A percentile compares a stretch with the other conserved stretches of the same genome.
Evolutionary conservation across 2,113 vertebrate genomes (phyloP).

Genomic region (Glaucidium brasilianum): DNA sequence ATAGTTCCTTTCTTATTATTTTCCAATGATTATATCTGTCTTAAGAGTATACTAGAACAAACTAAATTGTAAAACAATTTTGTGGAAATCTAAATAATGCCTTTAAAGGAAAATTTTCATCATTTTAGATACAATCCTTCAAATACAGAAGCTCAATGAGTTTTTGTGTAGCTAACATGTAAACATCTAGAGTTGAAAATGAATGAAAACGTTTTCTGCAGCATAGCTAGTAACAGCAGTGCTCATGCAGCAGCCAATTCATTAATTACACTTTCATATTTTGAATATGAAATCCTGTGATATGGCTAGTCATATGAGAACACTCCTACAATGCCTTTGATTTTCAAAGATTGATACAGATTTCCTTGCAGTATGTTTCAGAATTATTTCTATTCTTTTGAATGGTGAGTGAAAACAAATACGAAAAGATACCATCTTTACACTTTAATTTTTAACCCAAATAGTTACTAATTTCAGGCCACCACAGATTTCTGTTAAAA

Average conservation of each 20-base stretch:
- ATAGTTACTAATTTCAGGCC: not conserved
- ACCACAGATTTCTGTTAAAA: not conserved
- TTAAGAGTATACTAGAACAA: not conserved
- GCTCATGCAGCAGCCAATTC: not conserved
- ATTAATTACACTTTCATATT: not conserved
- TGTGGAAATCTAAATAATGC: not conserved
- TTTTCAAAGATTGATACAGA: not conserved
- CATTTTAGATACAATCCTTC: not conserved
- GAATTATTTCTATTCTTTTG: not conserved
- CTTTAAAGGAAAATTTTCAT: not conserved
- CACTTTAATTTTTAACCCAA: not conserved
- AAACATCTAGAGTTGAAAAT: not conserved
- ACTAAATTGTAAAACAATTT: not conserved
- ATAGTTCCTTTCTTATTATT: not conserved
- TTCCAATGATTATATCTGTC: not conserved
- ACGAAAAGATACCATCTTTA: not conserved
- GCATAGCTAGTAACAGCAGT: not conserved
- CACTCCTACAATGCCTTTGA: not conserved
- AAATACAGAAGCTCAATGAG: not conserved
- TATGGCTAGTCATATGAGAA: not conserved
- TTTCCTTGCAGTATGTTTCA: not conserved
- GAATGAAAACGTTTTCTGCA: not conserved
- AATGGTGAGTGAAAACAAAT: not conserved
- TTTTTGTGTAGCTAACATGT: not conserved
- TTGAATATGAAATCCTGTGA: not conserved